Evolutionary conservation across 2,888 invertebrate species (phyloP), one percentile per base, ranked within the genome.

Genomic region (Kryphioiulus occultus): DNA sequence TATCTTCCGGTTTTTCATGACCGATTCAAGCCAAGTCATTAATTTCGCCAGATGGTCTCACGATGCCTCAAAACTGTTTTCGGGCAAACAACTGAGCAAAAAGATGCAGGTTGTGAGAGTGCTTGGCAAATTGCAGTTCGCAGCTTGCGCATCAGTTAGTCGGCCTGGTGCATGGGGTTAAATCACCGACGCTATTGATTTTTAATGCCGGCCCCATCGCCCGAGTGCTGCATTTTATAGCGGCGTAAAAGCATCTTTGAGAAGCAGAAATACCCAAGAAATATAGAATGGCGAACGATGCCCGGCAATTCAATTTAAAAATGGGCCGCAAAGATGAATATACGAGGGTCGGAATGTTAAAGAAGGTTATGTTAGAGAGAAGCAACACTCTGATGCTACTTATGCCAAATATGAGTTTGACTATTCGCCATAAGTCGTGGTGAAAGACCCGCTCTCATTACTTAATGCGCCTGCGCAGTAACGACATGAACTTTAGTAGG

Each of bases 211-310:
- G 78, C 78, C 30, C 78, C 78, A 30, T 78, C 78, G 78, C 78
- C 78, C 26, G 12, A 78, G 78, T 15, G 78, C 78, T 78, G 78
- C 78, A 30, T 78, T 78, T 78, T 78, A 78, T 78, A 30, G 78
- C 78, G 30, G 78, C 78, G 78, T 78, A 78, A 78, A 78, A 78
- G 78, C 78, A 78, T 78, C 78, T 78, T 78, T 78, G 78, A 78
- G 30, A 78, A 78, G 30, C 30, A 78, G 78, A 30, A 30, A 78
- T 78, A 78, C 26, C 10, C 15, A 78, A 78, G 78, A 78, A 78
- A 78, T 78, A 78, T 78, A 78, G 30, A 68, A n/a, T 59, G n/a
- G 59, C 59, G n/a, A 59, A 59, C 59, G 59, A 68, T 26, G 26
- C 68, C 26, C 26, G 22, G 10, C 68, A 68, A 68, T 78, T 78